Evolutionary conservation across 2,113 vertebrate species (phyloP).

Genomic region (Lanius collurio): DNA sequence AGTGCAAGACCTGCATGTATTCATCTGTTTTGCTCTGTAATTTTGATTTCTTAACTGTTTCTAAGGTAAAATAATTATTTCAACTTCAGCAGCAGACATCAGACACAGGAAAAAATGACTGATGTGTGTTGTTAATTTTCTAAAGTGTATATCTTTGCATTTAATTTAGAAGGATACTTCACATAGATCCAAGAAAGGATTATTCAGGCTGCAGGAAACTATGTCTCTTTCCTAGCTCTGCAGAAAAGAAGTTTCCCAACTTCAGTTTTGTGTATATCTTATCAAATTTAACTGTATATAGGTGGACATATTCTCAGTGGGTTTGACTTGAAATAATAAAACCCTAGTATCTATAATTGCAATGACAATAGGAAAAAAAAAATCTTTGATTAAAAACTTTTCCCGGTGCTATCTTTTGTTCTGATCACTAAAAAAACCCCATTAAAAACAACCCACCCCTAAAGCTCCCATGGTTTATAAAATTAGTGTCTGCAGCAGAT

Average conservation of each 20-base stretch:
- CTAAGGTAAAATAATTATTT: conserved; percentile 15
- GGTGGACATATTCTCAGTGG: neutral
- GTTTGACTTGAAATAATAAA: neutral
- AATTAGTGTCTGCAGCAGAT: neutral
- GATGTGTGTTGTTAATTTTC: conserved; percentile 37
- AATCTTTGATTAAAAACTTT: neutral
- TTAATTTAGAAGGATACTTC: conserved; percentile 21
- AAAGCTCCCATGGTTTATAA: neutral
- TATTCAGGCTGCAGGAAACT: neutral
- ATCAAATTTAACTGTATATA: neutral
- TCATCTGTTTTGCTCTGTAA: neutral
- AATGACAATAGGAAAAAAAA: neutral
- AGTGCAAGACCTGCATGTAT: neutral
- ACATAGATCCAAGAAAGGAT: neutral
- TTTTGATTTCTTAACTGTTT: neutral
- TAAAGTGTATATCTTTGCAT: conserved; percentile 5
- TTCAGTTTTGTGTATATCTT: neutral
- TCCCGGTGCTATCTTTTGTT: neutral
- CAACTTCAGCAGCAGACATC: neutral
- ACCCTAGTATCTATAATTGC: neutral
- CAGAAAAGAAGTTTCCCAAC: neutral
- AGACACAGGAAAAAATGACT: conserved; percentile 45
- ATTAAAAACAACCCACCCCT: neutral
- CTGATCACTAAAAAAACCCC: neutral
- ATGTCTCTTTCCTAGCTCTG: neutral